Base-by-base conservation (phyloP, 2,797 vertebrate genomes). In the Tachyglossus aculeatus region DNA sequence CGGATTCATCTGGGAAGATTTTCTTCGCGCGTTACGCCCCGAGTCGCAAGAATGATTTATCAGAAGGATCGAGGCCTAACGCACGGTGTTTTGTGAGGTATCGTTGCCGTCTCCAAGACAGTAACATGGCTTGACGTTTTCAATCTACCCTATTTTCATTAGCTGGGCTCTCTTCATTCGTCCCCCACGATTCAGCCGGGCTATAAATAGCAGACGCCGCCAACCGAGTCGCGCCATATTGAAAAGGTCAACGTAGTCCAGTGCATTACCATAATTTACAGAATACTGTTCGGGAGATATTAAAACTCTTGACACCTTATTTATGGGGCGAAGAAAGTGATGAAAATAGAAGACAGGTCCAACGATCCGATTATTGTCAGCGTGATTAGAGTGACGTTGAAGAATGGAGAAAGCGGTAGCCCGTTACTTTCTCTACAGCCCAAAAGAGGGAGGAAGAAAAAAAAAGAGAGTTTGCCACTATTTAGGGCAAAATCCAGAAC, bases 21-120 rank as follows among this genome's bases (percentile, higher is more conserved):
- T 80, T 84, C 81, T 91, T 82, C 91, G 91, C 89, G 90, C 83
- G 87, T 92, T 92, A 88, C 76, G 84, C 55, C 44, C 88, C 89
- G 88, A 89, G 80, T 87, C 88, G 89, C 33, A 65, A 70, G 45
- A 80, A 88, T 88, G 81, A 90, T 87, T 89, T 89, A 90, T 88
- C 86, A 73, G 73, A 81, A 86, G 87, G 83, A 82, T 58, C n/a
- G 85, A 58, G 74, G 58, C 54, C 60, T 78, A 69, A 56, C 78
- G 73, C 59, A 82, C 54, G 76, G 65, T 64, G 64, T 85, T 85
- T 78, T 77, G 27, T 82, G 51, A 89, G 88, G 80, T 85, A 86
- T 3, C 65, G 22, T 65, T 45, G 74, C 79, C 52, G 55, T 6
- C 25, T 67, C 16, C 62, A 80, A 77, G 56, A 60, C 6, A 51